Evolutionary conservation across 2,888 invertebrate species (phyloP).

Genomic region (Pristionchus arcanus): DNA sequence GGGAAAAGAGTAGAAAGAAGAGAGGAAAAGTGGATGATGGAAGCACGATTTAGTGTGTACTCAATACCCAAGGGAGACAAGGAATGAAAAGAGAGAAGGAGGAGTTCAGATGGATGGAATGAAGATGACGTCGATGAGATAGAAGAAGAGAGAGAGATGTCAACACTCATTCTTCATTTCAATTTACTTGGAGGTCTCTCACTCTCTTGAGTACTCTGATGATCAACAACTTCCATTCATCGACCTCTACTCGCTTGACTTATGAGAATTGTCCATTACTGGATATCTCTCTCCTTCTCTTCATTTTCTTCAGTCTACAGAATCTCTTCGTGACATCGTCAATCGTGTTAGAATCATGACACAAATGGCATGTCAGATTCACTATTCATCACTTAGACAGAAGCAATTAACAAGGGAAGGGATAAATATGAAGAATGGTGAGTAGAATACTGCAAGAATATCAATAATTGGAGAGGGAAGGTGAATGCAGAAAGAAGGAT

Average conservation of each 20-base stretch:
- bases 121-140: neutral
- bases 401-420: too few species aligned
- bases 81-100: neutral
- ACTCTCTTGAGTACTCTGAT: neutral
- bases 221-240: neutral
- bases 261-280: neutral
- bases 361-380: constrained; percentile 4
- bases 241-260: neutral
- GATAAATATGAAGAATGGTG: too few species aligned
- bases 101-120: neutral
- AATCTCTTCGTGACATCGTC: neutral
- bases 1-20: neutral
- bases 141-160: neutral
- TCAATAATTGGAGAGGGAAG: neutral
- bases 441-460: too few species aligned
- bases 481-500: neutral
- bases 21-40: neutral
- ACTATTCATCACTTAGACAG: neutral
- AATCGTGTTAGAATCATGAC: constrained; percentile 10
- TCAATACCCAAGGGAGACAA: neutral
- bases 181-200: neutral
- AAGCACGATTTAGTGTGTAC: too few species aligned
- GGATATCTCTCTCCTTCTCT: neutral
- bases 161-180: neutral
- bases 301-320: neutral